phyloP scores from a whole-genome alignment of 1,140 invertebrate species.

The Stratiolaelaps scimitus region DNA sequence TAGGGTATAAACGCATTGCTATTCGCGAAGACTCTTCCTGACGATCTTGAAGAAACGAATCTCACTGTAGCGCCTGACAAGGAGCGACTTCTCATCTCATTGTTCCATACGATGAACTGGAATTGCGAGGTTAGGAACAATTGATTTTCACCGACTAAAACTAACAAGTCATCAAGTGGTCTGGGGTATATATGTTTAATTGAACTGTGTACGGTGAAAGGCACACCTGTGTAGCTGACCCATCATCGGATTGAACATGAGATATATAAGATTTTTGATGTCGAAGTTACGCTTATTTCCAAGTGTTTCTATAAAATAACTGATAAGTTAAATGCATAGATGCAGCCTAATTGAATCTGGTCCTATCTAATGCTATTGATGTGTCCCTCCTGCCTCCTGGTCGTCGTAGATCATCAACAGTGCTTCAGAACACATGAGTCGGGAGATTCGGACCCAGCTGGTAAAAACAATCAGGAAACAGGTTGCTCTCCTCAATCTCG shows the following conservation, averaged over 20 bases:
- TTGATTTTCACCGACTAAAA: too few relatives aligned
- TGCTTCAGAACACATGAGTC: not conserved
- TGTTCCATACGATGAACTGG: constrained; percentile 22
- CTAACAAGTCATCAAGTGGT: too few relatives aligned
- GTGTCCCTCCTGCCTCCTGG: not conserved
- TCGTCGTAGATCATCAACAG: constrained; percentile 1
- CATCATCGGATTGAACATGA: too few relatives aligned
- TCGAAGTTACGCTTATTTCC: too few relatives aligned
- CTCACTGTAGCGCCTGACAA: not conserved
- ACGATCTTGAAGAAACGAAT: not conserved
- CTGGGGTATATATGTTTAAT: too few relatives aligned
- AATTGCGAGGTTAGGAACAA: constrained; percentile 12
- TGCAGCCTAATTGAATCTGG: too few relatives aligned
- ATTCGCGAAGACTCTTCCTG: constrained; percentile 17
- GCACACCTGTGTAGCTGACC: too few relatives aligned
- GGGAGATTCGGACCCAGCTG: not conserved
- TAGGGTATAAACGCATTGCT: constrained; percentile 22
- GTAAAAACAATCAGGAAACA: not conserved
- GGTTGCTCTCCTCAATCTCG: not conserved
- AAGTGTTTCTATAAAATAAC: too few relatives aligned
- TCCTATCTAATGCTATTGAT: too few relatives aligned
- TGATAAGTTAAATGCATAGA: too few relatives aligned
- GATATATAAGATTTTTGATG: too few relatives aligned
- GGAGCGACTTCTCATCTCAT: not conserved
- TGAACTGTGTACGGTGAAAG: too few relatives aligned